Evolutionary conservation across 2,888 invertebrate species (phyloP), one percentile per base, ranked within the genome.

Genomic region (Limnephilus marmoratus): DNA sequence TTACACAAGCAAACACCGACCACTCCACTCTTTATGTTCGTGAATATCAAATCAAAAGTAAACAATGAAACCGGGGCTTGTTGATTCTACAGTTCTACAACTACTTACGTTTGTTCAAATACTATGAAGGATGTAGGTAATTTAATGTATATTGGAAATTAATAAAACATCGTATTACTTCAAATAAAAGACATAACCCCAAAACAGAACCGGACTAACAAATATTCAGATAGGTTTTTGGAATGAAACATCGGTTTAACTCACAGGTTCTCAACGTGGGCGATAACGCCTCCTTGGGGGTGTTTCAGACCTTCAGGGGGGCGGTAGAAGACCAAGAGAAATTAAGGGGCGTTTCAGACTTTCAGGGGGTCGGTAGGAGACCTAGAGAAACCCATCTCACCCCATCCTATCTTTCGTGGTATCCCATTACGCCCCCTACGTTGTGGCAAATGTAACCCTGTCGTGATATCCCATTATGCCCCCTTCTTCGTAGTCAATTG

Each of bases 41-140:
- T 37, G 83, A 83, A 83, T 83, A 83, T 37, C 37, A 34, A 83
- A 83, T 83, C 37, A 83, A 83, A 83, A 83, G 83, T 34, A 18
- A 83, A 83, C 37, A 83, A 18, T 37, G 24, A 83, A 53, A 68
- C 68, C 68, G 68, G 68, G 68, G 24, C 68, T 68, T 68, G 24
- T 68, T 68, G 7, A 24, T 68, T 68, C n/a, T 68, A 68, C 24
- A 2, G 68, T 68, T 68, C 68, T 68, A 68, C 24, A 68, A n/a
- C 68, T 68, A n/a, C 68, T n/a, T 68, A 9, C 24, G 68, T 68
- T 7, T 24, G 68, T 68, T 24, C 68, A 68, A 68, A 68, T 68
- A 68, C 5, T 18, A 53, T 18, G 53, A 18, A 53, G 18, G 18
- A 18, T 68, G 68, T n/a, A 9, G 24, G 68, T n/a, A n/a, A 68